Conservation (phyloP, 2,888 invertebrate species). For the Torymus auratus region DNA sequence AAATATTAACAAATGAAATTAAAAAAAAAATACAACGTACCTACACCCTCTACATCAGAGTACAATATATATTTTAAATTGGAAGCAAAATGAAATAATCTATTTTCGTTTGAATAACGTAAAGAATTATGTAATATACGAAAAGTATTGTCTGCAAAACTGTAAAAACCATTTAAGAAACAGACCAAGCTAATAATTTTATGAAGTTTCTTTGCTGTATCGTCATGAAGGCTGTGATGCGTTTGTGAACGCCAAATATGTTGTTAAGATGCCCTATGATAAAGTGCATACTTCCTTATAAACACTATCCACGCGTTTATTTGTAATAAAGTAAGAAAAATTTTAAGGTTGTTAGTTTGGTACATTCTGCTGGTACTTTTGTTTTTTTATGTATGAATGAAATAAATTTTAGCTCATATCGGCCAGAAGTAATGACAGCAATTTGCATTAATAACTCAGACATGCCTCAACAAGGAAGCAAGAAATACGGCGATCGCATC, state of each 20-base stretch:
- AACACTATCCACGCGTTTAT: not conserved
- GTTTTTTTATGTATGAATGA: slow-evolving; percentile 4
- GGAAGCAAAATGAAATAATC: slow-evolving; percentile 5
- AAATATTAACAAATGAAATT: not conserved
- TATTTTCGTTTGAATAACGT: not conserved
- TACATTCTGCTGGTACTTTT: not conserved
- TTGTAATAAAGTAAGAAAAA: not conserved
- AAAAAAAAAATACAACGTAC: not conserved
- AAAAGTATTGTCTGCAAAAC: not conserved
- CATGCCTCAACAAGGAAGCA: slow-evolving; percentile 4
- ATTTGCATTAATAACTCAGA: slow-evolving; percentile 11
- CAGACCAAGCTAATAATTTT: slow-evolving; percentile 16
- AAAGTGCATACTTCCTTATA: slow-evolving; percentile 1
- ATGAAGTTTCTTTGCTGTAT: slow-evolving; percentile 30
- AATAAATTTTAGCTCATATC: slow-evolving; percentile 43
- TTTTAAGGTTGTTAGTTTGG: not conserved
- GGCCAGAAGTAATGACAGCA: slow-evolving; percentile 9
- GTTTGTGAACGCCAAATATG: slow-evolving; percentile 39
- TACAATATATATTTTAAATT: slow-evolving; percentile 19
- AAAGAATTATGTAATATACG: not conserved
- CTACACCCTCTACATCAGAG: not conserved
- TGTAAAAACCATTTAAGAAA: slow-evolving; percentile 33
- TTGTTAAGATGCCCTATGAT: slow-evolving; percentile 43
- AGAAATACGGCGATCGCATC: slow-evolving; percentile 59
- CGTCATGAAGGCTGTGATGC: slow-evolving; percentile 52